These are phyloP conservation scores for Apodemus agrarius DNA, from an alignment of 2,797 vertebrate genomes.

Conservation along the genomic window DNA sequence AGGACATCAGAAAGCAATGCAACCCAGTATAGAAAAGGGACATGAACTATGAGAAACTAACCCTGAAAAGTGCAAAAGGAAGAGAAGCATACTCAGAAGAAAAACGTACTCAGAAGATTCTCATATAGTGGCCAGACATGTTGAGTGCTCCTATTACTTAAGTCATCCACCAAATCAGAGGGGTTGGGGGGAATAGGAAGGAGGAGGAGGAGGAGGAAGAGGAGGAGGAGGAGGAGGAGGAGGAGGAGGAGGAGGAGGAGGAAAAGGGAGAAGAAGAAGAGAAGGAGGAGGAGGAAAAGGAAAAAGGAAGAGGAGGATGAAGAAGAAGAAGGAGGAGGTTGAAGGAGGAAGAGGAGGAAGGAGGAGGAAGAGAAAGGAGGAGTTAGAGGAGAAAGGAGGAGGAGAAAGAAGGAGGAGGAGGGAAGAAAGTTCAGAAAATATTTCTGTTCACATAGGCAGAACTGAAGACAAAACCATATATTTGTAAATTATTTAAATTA, in stretches of 20 bases:
- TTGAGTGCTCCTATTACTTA: slow-evolving; percentile 36
- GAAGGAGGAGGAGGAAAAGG: neutral
- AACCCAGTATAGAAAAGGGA: neutral
- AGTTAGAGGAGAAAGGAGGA: no score
- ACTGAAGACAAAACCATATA: slow-evolving; percentile 29
- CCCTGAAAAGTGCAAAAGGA: neutral
- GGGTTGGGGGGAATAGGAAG: neutral
- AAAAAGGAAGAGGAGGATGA: neutral
- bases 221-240: neutral
- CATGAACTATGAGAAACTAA: neutral
- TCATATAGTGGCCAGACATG: neutral
- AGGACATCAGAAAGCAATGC: neutral
- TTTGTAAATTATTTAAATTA: slow-evolving; percentile 51
- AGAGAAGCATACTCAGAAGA: neutral
- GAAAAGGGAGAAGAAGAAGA: neutral
- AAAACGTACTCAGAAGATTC: neutral
- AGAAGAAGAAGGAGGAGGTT: no score
- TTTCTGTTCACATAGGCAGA: neutral
- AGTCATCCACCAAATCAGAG: neutral
- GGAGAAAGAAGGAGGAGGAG: neutral
- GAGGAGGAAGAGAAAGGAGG: neutral
- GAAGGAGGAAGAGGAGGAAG: neutral
- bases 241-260: neutral
- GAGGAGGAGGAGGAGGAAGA: neutral
- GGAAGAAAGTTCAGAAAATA: neutral